Conservation (phyloP, 2,888 invertebrate genomes). For the Drosophila kokeensis region DNA sequence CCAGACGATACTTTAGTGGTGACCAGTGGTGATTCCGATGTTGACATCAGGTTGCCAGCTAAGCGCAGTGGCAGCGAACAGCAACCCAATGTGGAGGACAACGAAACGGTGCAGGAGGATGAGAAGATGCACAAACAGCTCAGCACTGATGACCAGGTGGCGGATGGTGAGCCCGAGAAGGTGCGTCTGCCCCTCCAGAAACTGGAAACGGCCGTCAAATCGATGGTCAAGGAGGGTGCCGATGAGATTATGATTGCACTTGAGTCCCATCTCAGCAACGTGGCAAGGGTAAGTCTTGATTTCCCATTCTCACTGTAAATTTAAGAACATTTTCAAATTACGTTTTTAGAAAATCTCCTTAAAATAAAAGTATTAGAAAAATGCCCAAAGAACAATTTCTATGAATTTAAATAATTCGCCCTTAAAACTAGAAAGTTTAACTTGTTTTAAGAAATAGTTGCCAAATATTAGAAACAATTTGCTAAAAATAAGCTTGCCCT, state of each 20-base stretch:
- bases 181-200: slow-evolving; percentile 86
- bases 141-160: slow-evolving; percentile 84
- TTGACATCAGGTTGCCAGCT: slow-evolving; percentile 70
- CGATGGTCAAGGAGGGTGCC: slow-evolving; percentile 68
- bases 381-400: neutral
- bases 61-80: slow-evolving; percentile 74
- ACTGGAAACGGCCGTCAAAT: slow-evolving; percentile 83
- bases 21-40: slow-evolving; percentile 13
- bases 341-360: neutral
- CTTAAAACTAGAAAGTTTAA: neutral
- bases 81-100: slow-evolving; percentile 79
- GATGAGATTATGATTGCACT: slow-evolving; percentile 88
- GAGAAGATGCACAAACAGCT: slow-evolving; percentile 87
- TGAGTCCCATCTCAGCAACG: slow-evolving; percentile 83
- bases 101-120: slow-evolving; percentile 85
- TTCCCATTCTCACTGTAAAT: neutral
- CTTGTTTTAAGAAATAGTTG: neutral
- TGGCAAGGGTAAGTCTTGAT: slow-evolving; percentile 74
- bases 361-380: neutral
- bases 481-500: no score
- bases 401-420: neutral
- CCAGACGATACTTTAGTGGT: neutral
- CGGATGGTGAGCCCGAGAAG: slow-evolving; percentile 86
- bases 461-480: no score
- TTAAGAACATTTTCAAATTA: neutral